Base-by-base conservation (phyloP, 2,113 vertebrate species). In the Chamaetylas fuelleborni region DNA sequence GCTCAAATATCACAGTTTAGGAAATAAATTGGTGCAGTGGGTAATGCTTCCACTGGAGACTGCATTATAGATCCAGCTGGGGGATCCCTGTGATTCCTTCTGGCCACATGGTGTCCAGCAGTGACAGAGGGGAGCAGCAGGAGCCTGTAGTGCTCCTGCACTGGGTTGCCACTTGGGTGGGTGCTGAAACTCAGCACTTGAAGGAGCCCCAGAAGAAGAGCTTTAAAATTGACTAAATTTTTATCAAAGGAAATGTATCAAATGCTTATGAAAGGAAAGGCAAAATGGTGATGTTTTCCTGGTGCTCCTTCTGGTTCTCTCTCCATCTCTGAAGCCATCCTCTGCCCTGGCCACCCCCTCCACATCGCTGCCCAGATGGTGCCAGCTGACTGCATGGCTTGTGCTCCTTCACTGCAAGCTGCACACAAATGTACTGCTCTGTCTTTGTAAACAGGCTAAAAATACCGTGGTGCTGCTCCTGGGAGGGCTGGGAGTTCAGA, bases 381-480 rank as follows among this genome's bases (percentile, higher is more conserved):
- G 71, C 38, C 85, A 3, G 0, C 58, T 3, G 3, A 33, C 47
- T 51, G 5, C 34, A 17, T 5, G 38, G 34, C 51, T 69, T 5
- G 4, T n/a, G 66, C 56, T 91, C 2, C 1, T 31, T 90, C 9
- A 5, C 80, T 83, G 80, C 40, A 29, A 67, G 56, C 81, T 9
- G 4, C 67, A 45, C 76, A 77, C 78, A 64, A 79, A 81, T 25
- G 38, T 47, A 4, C 86, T 48, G 89, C 91, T 91, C 76, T 13
- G 31, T 1, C 95, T 92, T 9, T 89, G 95, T 96, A 95, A 95
- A 96, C 92, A 96, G 94, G 73, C 95, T 95, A 96, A 95, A 96
- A 96, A 95, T 97, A 96, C 36, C 57, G 0, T 2, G 4, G 58
- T 38, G 86, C 71, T 92, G 67, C 86, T 94, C 77, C 76, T 93